A percentile compares a stretch with the other conserved stretches of the same genome.
Evolutionary conservation across 2,888 invertebrate genomes (phyloP).

Genomic region (Phyllotreta cruciferae): DNA sequence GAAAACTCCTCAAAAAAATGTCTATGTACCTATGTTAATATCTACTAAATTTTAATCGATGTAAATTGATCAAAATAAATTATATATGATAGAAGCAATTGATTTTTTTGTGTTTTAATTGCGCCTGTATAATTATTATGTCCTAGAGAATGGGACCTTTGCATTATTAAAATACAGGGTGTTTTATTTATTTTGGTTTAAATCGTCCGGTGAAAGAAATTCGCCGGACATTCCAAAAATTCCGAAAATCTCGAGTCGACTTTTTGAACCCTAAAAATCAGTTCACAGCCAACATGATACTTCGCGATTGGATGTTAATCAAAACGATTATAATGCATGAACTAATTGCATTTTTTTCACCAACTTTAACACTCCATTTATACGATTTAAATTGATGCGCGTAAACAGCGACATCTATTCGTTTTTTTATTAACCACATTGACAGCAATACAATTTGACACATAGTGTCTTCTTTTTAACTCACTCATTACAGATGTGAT

Average conservation of each 20-base stretch:
- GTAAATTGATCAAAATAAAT: slow-evolving; percentile 44
- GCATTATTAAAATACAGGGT: too few relatives aligned
- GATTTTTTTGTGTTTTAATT: slow-evolving; percentile 19
- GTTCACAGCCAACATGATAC: slow-evolving; percentile 11
- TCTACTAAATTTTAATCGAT: slow-evolving; percentile 20
- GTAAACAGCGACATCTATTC: too few relatives aligned
- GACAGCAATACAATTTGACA: too few relatives aligned
- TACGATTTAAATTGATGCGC: not conserved
- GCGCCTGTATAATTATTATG: slow-evolving; percentile 31
- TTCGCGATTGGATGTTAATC: slow-evolving; percentile 4
- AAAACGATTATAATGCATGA: slow-evolving; percentile 1
- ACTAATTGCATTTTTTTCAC: not conserved
- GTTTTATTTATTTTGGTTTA: too few relatives aligned
- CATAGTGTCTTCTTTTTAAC: too few relatives aligned
- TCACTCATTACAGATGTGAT: too few relatives aligned
- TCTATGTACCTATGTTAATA: slow-evolving; percentile 34
- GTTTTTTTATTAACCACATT: too few relatives aligned
- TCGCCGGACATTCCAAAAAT: not conserved
- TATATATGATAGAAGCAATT: slow-evolving; percentile 38
- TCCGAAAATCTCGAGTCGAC: slow-evolving; percentile 8
- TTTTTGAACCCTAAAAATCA: slow-evolving; percentile 5
- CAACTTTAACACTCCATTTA: not conserved
- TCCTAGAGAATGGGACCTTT: too few relatives aligned
- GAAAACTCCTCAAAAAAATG: slow-evolving; percentile 22
- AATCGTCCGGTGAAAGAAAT: too few relatives aligned